These are phyloP conservation scores for Anthrax anthrax DNA, from an alignment of 2,888 invertebrate genomes.

Conservation along the genomic window DNA sequence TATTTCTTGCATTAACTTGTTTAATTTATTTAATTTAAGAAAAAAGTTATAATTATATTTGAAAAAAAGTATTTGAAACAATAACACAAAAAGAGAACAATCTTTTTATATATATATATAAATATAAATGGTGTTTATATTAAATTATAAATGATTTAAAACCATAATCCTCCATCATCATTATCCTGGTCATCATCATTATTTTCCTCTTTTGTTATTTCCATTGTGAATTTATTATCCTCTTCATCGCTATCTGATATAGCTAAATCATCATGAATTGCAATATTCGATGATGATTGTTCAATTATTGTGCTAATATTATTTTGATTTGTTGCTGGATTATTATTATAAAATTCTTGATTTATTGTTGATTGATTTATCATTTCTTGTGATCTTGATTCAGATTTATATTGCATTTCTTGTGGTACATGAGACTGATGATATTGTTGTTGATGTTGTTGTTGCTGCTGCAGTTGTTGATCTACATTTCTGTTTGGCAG, in stretches of 20 bases:
- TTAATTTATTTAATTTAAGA: no score
- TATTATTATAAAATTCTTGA: neutral
- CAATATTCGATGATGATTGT: slow-evolving; percentile 37
- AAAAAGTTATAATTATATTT: no score
- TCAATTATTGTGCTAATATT: slow-evolving; percentile 15
- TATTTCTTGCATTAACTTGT: no score
- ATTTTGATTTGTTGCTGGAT: neutral
- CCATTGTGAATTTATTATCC: slow-evolving; percentile 19
- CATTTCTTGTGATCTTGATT: neutral
- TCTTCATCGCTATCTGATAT: slow-evolving; percentile 64
- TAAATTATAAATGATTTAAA: no score
- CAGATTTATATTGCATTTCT: neutral
- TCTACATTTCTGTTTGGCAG: slow-evolving; percentile 33
- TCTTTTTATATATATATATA: no score
- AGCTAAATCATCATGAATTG: slow-evolving; percentile 58
- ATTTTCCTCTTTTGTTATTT: slow-evolving; percentile 10
- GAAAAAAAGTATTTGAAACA: no score
- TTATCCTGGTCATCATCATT: slow-evolving; percentile 10
- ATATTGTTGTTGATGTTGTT: slow-evolving; percentile 5
- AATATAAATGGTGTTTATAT: no score
- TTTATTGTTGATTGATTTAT: neutral
- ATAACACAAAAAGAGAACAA: no score
- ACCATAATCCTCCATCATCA: slow-evolving; percentile 15
- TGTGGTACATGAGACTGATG: neutral
- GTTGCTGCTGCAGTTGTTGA: slow-evolving; percentile 2